Base-by-base conservation (phyloP, 1,140 invertebrate species). In the Hyles vespertilio region DNA sequence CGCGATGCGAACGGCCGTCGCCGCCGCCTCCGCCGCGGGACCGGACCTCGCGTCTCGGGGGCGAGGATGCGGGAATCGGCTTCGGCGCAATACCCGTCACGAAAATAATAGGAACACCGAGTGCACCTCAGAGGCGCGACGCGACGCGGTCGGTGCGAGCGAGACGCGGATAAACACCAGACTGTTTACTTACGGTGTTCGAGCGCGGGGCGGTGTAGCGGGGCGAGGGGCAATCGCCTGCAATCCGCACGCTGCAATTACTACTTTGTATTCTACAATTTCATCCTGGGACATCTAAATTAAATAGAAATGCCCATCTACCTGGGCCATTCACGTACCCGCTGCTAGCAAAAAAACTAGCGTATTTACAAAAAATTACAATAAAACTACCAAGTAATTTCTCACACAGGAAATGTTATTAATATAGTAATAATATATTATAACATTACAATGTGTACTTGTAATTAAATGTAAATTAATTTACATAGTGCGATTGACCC, bases 111-210 rank as follows among this genome's bases (percentile, higher is more conserved):
- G 85, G 85, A 88, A 83, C 83, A 79, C 76, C 74, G 84, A 88
- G 84, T 88, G 85, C 85, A 88, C 84, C 85, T 87, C 85, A 79
- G 81, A 87, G 81, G 82, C 83, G 81, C 81, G 79, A 82, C 83
- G 78, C 82, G 81, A 80, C 83, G 81, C 81, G 80, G 77, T 82
- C 84, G 85, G 85, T 88, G 85, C 72, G 85, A 88, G 83, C 83
- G 85, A 88, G 85, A 88, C 85, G 85, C 83, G 85, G 82, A 88
- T 88, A 88, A 88, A 88, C 85, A 86, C 83, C 83, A 88, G 85
- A 88, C 85, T 88, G 85, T 88, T 88, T 88, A 88, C 85, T 88
- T 88, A 87, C 85, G 85, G 83, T 81, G 85, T 78, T 84, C 76
- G 78, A 81, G 81, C 75, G 78, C 80, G 77, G 83, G 74, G 73